These are phyloP conservation scores for Heliconius ethilla DNA, from an alignment of 2,888 invertebrate species.

Conservation along the genomic window DNA sequence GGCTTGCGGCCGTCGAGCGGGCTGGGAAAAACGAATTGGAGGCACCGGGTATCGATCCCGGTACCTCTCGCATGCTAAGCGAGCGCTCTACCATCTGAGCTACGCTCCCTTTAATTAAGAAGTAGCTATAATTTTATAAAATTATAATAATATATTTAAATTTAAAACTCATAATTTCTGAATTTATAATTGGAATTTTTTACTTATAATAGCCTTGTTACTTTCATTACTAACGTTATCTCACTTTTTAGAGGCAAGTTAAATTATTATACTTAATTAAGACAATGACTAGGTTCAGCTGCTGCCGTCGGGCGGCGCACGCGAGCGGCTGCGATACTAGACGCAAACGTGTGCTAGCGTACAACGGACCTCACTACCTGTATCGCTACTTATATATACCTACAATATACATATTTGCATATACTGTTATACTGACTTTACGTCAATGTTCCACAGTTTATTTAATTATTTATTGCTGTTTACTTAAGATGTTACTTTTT, in stretches of 20 bases:
- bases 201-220: conserved; percentile 32
- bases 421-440: not conserved
- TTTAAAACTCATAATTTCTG: conserved; percentile 3
- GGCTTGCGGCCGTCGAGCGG: too few species aligned
- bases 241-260: conserved; percentile 48
- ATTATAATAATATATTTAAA: not conserved
- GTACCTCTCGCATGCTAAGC: conserved; percentile 44
- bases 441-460: not conserved
- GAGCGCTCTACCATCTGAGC: conserved; percentile 82
- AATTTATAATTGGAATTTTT: conserved; percentile 28
- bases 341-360: conserved; percentile 24
- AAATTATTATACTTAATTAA: conserved; percentile 68
- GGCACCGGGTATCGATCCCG: conserved; percentile 43
- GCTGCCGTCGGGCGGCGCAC: conserved; percentile 72
- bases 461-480: too few species aligned
- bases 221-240: conserved; percentile 40
- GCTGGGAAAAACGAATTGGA: conserved; percentile 21
- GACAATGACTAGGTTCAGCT: conserved; percentile 69
- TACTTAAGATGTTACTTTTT: too few species aligned
- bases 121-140: too few species aligned
- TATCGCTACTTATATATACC: not conserved
- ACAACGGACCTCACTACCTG: conserved; percentile 24
- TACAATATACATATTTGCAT: not conserved
- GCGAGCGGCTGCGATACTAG: conserved; percentile 52
- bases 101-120: conserved; percentile 60